Percentiles rank a stretch among this genome's conserved stretches.
Evolutionary conservation across 2,888 invertebrate species (phyloP).

Genomic region (Lottia gigantea): DNA sequence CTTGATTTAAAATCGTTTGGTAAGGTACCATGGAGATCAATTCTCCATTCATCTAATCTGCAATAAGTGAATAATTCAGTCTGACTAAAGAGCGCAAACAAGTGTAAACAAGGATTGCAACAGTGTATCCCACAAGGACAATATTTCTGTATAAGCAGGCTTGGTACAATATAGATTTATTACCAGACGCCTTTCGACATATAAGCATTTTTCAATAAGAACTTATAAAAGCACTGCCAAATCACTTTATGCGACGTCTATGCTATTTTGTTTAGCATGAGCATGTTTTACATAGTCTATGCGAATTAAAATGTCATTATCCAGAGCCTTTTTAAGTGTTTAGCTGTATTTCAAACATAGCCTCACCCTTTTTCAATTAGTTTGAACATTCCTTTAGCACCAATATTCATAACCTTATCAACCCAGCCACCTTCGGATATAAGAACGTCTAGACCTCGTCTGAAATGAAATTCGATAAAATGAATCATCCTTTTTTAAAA

Average conservation of each 20-base stretch:
- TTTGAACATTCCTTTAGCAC: conserved; percentile 64
- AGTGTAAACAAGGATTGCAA: too few species aligned
- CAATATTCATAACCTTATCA: conserved; percentile 65
- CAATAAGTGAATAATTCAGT: neutral
- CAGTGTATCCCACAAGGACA: neutral
- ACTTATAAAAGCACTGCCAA: too few species aligned
- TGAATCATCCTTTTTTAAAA: too few species aligned
- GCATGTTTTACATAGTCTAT: too few species aligned
- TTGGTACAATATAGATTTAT: too few species aligned
- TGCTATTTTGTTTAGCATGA: too few species aligned
- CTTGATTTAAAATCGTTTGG: conserved; percentile 61
- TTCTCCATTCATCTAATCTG: conserved; percentile 45
- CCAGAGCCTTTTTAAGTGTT: too few species aligned
- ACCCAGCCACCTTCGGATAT: conserved; percentile 65
- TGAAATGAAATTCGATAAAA: too few species aligned
- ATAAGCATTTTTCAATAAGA: too few species aligned
- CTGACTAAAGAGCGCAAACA: too few species aligned
- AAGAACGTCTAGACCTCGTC: conserved; percentile 62
- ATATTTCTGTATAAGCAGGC: neutral
- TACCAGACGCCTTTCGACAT: too few species aligned
- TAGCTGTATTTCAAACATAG: neutral
- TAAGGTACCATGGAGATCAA: conserved; percentile 55
- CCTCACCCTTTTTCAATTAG: conserved; percentile 62
- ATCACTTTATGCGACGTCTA: too few species aligned
- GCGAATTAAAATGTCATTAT: neutral